Evolutionary conservation across 2,113 vertebrate genomes (phyloP).

Genomic region (Hydropotes inermis): DNA sequence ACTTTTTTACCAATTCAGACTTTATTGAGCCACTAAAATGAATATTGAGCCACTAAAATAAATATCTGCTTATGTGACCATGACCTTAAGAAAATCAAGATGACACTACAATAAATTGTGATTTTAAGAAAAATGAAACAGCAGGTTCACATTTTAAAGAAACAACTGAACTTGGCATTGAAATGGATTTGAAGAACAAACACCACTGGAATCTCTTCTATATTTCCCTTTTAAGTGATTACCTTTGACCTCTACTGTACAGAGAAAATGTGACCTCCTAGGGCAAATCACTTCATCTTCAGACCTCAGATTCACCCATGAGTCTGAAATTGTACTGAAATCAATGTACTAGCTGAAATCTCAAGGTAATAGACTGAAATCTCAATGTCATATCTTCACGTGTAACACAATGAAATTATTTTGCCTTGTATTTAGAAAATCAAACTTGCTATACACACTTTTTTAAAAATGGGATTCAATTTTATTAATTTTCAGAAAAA

Average conservation of each 20-base stretch:
- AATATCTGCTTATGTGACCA: neutral
- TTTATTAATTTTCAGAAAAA: neutral
- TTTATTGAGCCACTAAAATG: neutral
- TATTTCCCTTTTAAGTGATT: neutral
- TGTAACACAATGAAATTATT: neutral
- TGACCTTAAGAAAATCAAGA: slow-evolving; percentile 29
- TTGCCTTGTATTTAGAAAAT: neutral
- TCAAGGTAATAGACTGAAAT: neutral
- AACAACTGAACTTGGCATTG: neutral
- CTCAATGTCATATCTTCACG: neutral
- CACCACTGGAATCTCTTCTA: neutral
- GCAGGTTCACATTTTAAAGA: neutral
- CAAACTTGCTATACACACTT: neutral
- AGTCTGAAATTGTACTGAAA: neutral
- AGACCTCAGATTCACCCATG: neutral
- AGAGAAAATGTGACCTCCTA: neutral
- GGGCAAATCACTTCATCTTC: neutral
- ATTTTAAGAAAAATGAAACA: neutral
- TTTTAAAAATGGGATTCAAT: neutral
- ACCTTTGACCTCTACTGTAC: neutral
- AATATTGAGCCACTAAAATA: neutral
- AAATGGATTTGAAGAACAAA: slow-evolving; percentile 1
- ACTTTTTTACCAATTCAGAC: slow-evolving; percentile 20
- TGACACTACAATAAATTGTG: neutral
- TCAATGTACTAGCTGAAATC: neutral